Evolutionary conservation across 2,888 invertebrate species (phyloP).

Genomic region (Hermodice carunculata): DNA sequence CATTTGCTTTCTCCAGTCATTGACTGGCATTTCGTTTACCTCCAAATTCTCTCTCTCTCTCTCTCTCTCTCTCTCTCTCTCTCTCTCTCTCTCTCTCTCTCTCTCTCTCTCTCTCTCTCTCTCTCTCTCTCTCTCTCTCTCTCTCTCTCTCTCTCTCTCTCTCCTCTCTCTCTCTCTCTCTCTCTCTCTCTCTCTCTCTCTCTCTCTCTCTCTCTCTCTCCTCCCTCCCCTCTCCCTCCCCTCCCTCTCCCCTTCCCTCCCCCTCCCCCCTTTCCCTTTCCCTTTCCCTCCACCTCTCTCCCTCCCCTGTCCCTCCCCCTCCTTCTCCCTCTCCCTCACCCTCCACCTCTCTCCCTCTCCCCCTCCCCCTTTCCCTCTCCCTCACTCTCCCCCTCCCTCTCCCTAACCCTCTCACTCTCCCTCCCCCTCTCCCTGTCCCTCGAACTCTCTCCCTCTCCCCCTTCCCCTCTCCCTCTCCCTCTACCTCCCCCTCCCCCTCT

Average conservation of each 20-base stretch:
- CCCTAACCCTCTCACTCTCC: background rate
- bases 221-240: background rate
- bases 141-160: background rate
- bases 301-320: background rate
- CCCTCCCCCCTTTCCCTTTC: background rate
- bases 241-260: background rate
- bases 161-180: background rate
- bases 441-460: background rate
- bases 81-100: background rate
- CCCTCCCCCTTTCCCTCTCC: conserved; percentile 1
- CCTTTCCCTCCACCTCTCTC: conserved; percentile 9
- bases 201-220: background rate
- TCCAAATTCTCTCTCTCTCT: no score
- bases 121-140: background rate
- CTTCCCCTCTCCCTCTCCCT: conserved; percentile 6
- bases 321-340: conserved; percentile 3
- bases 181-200: background rate
- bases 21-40: no score
- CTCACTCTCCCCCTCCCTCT: background rate
- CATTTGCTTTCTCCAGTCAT: no score
- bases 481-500: conserved; percentile 8
- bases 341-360: conserved; percentile 10
- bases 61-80: no score
- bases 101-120: background rate
- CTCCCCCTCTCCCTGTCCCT: background rate